phyloP scores from a whole-genome alignment of 2,113 vertebrate genomes.

The Grus americana region DNA sequence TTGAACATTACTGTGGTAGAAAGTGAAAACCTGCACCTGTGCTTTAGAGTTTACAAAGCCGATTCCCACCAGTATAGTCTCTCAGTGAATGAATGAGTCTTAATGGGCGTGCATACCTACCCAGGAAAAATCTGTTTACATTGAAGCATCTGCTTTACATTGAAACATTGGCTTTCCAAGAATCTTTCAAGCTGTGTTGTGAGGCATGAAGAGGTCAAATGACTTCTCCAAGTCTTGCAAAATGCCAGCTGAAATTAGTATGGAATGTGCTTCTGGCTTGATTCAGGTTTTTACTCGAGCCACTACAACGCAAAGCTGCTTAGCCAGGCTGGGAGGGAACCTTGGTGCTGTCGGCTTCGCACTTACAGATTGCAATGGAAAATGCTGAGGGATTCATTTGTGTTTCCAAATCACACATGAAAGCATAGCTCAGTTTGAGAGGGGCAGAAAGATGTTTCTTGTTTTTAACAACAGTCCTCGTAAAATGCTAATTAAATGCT shows the following conservation, averaged over 20 bases:
- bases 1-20: background rate
- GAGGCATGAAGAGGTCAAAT: background rate
- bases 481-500: slow-evolving; percentile 58
- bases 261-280: background rate
- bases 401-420: background rate
- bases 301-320: background rate
- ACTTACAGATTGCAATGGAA: fast-evolving
- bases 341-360: background rate
- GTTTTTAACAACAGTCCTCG: slow-evolving; percentile 14
- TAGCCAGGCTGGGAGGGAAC: background rate
- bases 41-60: background rate
- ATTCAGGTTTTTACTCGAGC: background rate
- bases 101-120: background rate
- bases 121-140: too few species aligned
- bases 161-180: background rate
- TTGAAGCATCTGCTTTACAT: background rate
- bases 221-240: background rate
- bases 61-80: background rate
- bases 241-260: background rate
- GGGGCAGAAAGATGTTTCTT: background rate
- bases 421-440: background rate
- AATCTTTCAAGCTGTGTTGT: background rate
- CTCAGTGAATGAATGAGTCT: background rate
- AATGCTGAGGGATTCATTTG: background rate
- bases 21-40: background rate